Evolutionary conservation across 2,113 vertebrate species (phyloP), one percentile per base, ranked within the genome.

Genomic region (Etia nguti): DNA sequence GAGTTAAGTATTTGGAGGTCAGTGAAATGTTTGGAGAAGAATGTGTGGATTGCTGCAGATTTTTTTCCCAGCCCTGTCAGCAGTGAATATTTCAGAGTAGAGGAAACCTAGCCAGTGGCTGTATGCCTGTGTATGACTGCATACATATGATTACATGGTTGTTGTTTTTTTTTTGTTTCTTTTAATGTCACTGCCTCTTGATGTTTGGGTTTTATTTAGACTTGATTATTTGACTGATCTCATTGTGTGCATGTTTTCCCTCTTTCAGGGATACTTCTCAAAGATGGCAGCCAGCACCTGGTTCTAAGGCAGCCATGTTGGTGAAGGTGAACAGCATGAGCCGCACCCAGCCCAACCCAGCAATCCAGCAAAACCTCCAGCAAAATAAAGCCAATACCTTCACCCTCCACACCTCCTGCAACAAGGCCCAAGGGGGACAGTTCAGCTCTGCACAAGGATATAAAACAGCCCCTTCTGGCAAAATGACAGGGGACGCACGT

Each of bases 241-340:
- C 34, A 85, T 79, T 54, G 2, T 87, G 3, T 3, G 29, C 8
- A 2, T 87, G 11, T 89, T 57, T 83, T 89, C 20, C 91, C 43
- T 68, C 26, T 70, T 52, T 81, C 89, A 97, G 96, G 82, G 96
- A 97, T 68, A 81, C 91, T 36, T 92, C 96, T 89, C 96, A 96
- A 84, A 96, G 96, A 81, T 98, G 97, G 97, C 97, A 98, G 93
- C 97, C 97, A 41, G 57, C 94, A 26, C 97, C 97, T 29, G 97
- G 97, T 50, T 97, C 97, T 0, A 98, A 97, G 94, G 97, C 98
- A 68, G 94, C 97, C 79, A 97, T 98, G 97, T 90, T 98, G 93
- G 97, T 98, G 86, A 98, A 98, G 93, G 97, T 98, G 79, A 97
- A 97, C 93, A 97, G 97, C 89, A 93, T 95, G 88, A 88, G 95